Percentiles rank a stretch among this genome's conserved stretches.
These are phyloP conservation scores for Frieseomelitta varia DNA, from an alignment of 1,140 invertebrate genomes.

Conservation along the genomic window DNA sequence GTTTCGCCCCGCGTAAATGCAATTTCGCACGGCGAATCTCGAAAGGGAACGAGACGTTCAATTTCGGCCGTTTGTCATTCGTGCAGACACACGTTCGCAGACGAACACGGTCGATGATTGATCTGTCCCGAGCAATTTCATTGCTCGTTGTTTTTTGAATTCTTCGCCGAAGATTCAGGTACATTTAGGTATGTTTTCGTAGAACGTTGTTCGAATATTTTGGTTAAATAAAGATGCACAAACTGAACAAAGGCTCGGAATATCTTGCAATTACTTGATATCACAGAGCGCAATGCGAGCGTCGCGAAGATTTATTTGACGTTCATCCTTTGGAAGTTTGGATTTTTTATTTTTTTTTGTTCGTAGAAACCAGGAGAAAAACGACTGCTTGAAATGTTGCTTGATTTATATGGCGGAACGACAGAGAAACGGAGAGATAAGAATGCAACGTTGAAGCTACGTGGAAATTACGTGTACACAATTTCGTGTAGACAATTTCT, in stretches of 20 bases:
- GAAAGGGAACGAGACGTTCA: slow-evolving; percentile 41
- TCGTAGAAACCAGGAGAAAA: not conserved
- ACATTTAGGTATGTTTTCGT: too few relatives aligned
- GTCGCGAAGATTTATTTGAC: not conserved
- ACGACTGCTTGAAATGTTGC: not conserved
- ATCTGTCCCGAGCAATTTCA: not conserved
- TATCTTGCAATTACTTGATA: too few relatives aligned
- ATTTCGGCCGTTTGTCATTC: not conserved
- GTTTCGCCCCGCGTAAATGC: slow-evolving; percentile 10
- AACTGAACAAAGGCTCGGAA: too few relatives aligned
- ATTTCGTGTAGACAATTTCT: not conserved
- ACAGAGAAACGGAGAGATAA: not conserved
- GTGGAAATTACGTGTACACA: not conserved
- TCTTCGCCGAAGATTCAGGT: not conserved
- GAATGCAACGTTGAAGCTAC: not conserved
- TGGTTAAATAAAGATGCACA: too few relatives aligned
- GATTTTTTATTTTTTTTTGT: not conserved
- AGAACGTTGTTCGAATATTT: too few relatives aligned
- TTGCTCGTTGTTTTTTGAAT: not conserved
- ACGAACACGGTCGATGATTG: not conserved
- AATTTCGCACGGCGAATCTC: slow-evolving; percentile 49
- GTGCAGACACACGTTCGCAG: too few relatives aligned
- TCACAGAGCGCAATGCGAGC: too few relatives aligned
- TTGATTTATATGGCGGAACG: not conserved
- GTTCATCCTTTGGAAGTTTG: not conserved